Conservation (phyloP, 2,888 invertebrate species). For the Apamea anceps region DNA sequence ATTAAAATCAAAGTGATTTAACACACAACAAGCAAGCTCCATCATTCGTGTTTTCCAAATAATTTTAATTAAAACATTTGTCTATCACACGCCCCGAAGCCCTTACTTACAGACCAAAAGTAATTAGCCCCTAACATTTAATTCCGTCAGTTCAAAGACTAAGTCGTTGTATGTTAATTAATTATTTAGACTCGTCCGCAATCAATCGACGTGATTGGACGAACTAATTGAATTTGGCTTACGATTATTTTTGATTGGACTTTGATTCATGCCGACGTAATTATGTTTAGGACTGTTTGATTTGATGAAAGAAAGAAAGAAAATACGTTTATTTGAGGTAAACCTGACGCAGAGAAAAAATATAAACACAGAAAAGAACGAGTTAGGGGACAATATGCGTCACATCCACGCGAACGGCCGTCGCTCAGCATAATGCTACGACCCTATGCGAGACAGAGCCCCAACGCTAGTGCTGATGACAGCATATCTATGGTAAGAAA, state of each 20-base stretch:
- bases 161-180: constrained; percentile 43
- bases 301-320: background rate
- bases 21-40: background rate
- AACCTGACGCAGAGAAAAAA: background rate
- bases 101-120: constrained; percentile 5
- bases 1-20: background rate
- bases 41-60: constrained; percentile 4
- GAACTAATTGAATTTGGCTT: constrained; percentile 34
- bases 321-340: background rate
- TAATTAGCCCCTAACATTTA: constrained; percentile 42
- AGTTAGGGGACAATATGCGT: background rate
- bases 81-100: background rate
- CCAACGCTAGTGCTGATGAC: background rate
- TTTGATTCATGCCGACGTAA: constrained; percentile 6
- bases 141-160: constrained; percentile 45
- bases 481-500: background rate
- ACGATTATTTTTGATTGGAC: constrained; percentile 19
- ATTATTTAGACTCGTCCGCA: constrained; percentile 45
- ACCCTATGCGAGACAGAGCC: background rate
- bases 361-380: background rate
- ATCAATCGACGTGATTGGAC: constrained; percentile 31
- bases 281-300: background rate
- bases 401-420: background rate
- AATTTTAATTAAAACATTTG: constrained; percentile 11
- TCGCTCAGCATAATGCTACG: background rate